Evolutionary conservation across 2,888 invertebrate genomes (phyloP), one percentile per base, ranked within the genome.

Genomic region (Cremastinae sp.): DNA sequence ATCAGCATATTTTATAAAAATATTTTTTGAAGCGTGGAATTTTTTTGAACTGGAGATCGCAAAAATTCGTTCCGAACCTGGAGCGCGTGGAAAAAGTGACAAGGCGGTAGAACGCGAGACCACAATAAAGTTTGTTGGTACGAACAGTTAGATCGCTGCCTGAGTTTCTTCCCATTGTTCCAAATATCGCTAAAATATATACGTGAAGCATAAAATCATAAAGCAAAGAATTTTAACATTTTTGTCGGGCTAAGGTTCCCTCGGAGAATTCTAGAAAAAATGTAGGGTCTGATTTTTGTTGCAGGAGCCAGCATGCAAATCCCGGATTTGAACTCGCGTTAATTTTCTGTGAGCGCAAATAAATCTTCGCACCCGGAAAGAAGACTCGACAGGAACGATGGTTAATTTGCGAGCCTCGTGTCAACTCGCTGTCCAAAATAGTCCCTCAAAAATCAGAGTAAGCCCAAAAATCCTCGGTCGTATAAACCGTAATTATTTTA

Each of bases 151-250:
- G 85, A 83, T 83, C 79, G 65, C 68, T 64, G 59, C 47, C 74
- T 72, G 72, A 28, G 69, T 43, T 2, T 43, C 79, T 81, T n/a
- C n/a, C n/a, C 76, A 83, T 86, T 86, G 84, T 87, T 85, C 83
- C 83, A 83, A 84, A 85, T 85, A 81, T 83, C 81, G 83, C 81
- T 83, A 84, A 85, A 86, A 85, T 85, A n/a, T n/a, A n/a, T n/a
- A 84, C 81, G 75, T 28, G 75, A 74, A 80, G 84, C 80, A 84
- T 83, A 83, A 84, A 85, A 82, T 77, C 84, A 85, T 87, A 86
- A 87, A 86, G 82, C 82, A 79, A 28, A 28, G 28, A 28, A 83
- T 84, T 86, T 85, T 83, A 83, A 82, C 84, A 80, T 83, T 85
- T 85, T 86, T 83, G 79, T 75, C 71, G 64, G 62, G 34, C 14